These are phyloP conservation scores for Zootoca vivipara DNA, from an alignment of 2,113 vertebrate species.

Conservation along the genomic window DNA sequence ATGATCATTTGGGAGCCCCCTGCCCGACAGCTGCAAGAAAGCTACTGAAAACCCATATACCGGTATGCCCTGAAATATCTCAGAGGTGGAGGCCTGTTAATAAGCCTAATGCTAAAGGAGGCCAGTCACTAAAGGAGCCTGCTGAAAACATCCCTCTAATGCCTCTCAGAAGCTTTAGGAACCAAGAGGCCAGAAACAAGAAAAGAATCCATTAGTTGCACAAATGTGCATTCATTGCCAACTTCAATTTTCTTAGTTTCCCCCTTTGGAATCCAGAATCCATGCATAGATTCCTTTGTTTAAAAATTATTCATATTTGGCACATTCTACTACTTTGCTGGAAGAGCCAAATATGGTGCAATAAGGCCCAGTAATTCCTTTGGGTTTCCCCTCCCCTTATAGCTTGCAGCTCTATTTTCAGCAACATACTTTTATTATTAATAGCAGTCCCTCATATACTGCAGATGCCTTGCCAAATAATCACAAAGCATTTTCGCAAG, in stretches of 20 bases:
- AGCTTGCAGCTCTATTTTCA: constrained; percentile 32
- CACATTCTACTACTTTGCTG: constrained; percentile 24
- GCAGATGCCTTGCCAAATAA: neutral
- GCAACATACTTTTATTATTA: constrained; percentile 35
- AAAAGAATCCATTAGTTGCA: constrained; percentile 23
- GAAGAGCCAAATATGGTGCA: neutral
- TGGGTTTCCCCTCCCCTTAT: constrained; percentile 8
- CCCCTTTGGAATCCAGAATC: constrained; percentile 46
- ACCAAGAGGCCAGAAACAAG: neutral
- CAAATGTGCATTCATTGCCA: constrained; percentile 41
- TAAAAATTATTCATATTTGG: constrained; percentile 51
- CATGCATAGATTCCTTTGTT: constrained; percentile 55
- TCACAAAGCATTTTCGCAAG: constrained; percentile 19
- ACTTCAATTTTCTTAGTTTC: constrained; percentile 38
- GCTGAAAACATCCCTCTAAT: neutral
- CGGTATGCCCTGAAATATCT: neutral
- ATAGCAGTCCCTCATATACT: neutral
- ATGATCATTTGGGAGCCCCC: neutral
- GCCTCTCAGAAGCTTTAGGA: neutral
- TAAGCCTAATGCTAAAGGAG: neutral
- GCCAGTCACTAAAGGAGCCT: neutral
- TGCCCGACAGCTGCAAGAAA: neutral
- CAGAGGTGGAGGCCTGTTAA: neutral
- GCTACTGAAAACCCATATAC: neutral
- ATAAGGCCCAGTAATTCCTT: constrained; percentile 17